A percentile compares a stretch with the other conserved stretches of the same genome.
Evolutionary conservation across 2,888 invertebrate genomes (phyloP).

Genomic region (Euplagia quadripunctaria): DNA sequence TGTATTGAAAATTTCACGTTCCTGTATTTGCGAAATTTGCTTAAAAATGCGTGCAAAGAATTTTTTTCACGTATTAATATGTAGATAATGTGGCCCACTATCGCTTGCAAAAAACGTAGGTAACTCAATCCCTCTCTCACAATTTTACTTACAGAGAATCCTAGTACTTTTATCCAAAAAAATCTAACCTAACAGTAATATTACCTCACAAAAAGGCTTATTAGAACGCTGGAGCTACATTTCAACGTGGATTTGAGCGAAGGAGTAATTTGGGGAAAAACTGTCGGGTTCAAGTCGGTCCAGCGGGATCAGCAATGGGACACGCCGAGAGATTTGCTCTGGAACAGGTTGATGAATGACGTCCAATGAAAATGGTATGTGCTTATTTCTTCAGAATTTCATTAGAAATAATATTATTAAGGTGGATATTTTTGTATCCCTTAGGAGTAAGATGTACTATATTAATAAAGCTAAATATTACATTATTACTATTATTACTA

Average conservation of each 20-base stretch:
- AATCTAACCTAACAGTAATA: background rate
- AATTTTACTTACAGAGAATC: background rate
- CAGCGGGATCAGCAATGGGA: conserved; percentile 50
- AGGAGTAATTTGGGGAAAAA: conserved; percentile 54
- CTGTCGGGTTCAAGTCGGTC: conserved; percentile 33
- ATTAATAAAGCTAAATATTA: background rate
- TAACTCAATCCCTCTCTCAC: too few relatives aligned
- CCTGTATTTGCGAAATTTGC: too few relatives aligned
- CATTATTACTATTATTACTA: too few relatives aligned
- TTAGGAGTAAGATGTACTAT: background rate
- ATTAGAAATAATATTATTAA: too few relatives aligned
- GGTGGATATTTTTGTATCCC: background rate
- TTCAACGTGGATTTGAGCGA: conserved; percentile 51
- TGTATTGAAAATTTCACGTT: too few relatives aligned
- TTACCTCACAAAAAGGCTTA: conserved; percentile 39
- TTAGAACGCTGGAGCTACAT: conserved; percentile 45
- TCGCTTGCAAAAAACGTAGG: too few relatives aligned
- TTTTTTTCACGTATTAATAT: too few relatives aligned
- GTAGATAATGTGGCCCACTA: too few relatives aligned
- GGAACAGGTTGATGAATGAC: conserved; percentile 66
- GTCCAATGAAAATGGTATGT: conserved; percentile 31
- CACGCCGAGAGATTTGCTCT: conserved; percentile 58
- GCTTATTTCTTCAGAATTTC: background rate
- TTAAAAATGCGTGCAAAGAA: too few relatives aligned
- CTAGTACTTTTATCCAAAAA: background rate